Conservation (phyloP, 2,113 vertebrate genomes). For the Grantiella picta region DNA sequence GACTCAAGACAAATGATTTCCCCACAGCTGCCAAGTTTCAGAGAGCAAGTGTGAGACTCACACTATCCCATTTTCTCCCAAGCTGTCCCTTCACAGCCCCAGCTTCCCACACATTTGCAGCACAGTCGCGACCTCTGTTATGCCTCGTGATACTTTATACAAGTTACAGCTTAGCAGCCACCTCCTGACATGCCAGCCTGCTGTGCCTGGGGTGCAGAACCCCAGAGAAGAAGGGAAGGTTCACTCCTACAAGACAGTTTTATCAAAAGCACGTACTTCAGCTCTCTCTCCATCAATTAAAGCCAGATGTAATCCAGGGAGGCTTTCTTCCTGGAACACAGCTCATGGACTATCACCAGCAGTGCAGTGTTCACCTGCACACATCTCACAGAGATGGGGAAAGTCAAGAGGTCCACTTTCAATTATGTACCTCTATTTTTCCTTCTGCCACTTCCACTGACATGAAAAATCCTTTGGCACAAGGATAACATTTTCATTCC, state of each 20-base stretch:
- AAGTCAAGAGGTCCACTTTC: not conserved
- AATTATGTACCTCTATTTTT: not conserved
- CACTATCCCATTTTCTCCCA: not conserved
- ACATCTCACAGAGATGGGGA: not conserved
- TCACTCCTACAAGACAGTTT: not conserved
- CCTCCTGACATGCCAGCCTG: not conserved
- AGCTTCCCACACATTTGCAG: not conserved
- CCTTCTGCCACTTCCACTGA: not conserved
- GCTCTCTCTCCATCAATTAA: not conserved
- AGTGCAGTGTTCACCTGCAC: not conserved
- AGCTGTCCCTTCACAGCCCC: not conserved
- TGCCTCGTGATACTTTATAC: not conserved
- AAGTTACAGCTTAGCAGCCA: not conserved
- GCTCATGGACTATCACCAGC: not conserved
- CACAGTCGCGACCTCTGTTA: not conserved
- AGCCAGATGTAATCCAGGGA: not conserved
- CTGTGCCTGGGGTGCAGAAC: not conserved
- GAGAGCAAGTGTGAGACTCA: not conserved
- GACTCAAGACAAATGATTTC: not conserved
- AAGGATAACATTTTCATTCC: not conserved
- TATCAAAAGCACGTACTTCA: not conserved
- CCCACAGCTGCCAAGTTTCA: not conserved
- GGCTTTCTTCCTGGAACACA: not conserved
- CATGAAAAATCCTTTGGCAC: not conserved
- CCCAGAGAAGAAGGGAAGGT: not conserved